Evolutionary conservation across 2,113 vertebrate species (phyloP).

Genomic region (Gallinago undulata): DNA sequence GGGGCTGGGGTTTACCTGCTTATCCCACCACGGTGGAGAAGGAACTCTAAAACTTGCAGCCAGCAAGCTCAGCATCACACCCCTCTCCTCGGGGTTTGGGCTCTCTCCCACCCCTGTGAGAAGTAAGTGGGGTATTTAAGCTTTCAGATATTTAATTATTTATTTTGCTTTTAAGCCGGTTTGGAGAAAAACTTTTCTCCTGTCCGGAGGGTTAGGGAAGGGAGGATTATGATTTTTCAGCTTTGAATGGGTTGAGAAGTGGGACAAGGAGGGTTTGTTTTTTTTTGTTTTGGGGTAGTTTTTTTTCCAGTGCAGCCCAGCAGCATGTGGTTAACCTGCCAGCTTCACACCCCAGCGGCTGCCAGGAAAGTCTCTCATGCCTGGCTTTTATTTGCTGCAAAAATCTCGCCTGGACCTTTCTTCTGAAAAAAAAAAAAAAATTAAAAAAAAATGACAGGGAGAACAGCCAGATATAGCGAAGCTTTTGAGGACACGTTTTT

Average conservation of each 20-base stretch:
- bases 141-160: not conserved
- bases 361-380: slow-evolving; percentile 23
- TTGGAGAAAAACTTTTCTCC: not conserved
- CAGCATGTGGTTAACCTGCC: not conserved
- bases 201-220: not conserved
- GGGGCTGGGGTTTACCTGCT: not conserved
- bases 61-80: not conserved
- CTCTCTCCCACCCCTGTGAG: not conserved
- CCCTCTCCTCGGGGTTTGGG: not conserved
- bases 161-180: not conserved
- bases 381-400: slow-evolving; percentile 1
- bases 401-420: not conserved
- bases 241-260: not conserved
- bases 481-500: not conserved
- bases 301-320: not conserved
- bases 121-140: not conserved
- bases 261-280: not conserved
- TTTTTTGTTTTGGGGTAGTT: too few species aligned
- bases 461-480: not conserved
- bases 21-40: not conserved
- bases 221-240: not conserved
- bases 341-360: not conserved
- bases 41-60: not conserved
- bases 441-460: not conserved
- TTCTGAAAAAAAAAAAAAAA: not conserved